These are phyloP conservation scores for Cyphomyrmex costatus DNA, from an alignment of 1,140 invertebrate genomes.

Conservation along the genomic window DNA sequence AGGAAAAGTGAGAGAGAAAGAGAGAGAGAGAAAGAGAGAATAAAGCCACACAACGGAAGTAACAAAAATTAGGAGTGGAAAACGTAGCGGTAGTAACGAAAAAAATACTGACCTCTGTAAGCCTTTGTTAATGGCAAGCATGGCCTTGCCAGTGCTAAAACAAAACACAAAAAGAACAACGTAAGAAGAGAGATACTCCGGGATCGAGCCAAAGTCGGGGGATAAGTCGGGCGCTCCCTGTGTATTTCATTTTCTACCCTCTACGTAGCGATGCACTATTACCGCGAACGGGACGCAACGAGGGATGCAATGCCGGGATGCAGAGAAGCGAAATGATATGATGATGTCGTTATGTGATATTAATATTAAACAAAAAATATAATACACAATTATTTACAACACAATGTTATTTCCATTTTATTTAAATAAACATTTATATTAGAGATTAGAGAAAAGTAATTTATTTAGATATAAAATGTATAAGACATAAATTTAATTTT, in stretches of 20 bases:
- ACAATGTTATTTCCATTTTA: neutral
- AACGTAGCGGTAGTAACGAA: constrained; percentile 80
- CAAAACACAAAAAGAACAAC: constrained; percentile 88
- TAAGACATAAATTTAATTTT: neutral
- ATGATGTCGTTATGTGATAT: neutral
- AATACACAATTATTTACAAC: neutral
- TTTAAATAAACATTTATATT: constrained; percentile 2
- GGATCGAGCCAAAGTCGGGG: constrained; percentile 73
- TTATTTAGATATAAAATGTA: neutral
- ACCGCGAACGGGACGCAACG: constrained; percentile 6
- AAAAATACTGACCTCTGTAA: constrained; percentile 93
- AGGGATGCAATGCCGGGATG: constrained; percentile 8
- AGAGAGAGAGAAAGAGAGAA: constrained; percentile 54
- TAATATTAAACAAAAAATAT: neutral
- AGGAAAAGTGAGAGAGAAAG: constrained; percentile 9
- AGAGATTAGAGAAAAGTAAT: neutral
- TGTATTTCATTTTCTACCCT: constrained; percentile 60
- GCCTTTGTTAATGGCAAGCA: constrained; percentile 96
- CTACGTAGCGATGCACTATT: constrained; percentile 54
- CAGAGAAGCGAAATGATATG: constrained; percentile 25
- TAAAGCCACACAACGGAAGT: constrained; percentile 62
- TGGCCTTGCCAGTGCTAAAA: constrained; percentile 92
- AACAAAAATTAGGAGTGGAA: constrained; percentile 67
- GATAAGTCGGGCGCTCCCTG: constrained; percentile 66
- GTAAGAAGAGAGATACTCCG: constrained; percentile 84